Evolutionary conservation across 37 sponge, comb jelly and placozoan species (phyloP).

Genomic region (Crambe crambe): DNA sequence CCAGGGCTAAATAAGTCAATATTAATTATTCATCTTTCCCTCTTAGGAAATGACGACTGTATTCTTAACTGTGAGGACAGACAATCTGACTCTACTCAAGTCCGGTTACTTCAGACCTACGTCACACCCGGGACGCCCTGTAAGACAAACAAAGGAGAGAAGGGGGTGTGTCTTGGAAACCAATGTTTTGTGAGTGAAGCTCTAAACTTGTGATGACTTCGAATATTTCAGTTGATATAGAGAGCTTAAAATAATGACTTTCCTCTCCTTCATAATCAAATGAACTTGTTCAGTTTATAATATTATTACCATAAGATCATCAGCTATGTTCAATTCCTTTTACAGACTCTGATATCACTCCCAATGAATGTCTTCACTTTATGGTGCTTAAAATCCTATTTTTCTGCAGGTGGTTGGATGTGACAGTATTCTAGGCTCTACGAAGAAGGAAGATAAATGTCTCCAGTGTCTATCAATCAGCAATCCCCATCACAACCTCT

Average conservation of each 20-base stretch:
- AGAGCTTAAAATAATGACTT: too few species aligned
- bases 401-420: constrained; percentile 47
- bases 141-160: neutral
- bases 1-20: too few species aligned
- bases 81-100: neutral
- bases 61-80: neutral
- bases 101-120: neutral
- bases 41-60: neutral
- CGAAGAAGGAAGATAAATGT: constrained; percentile 38
- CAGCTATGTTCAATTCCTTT: too few species aligned
- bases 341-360: too few species aligned
- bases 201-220: too few species aligned
- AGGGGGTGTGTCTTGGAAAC: neutral
- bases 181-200: constrained; percentile 4
- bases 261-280: too few species aligned
- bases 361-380: too few species aligned
- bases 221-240: too few species aligned
- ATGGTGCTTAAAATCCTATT: too few species aligned
- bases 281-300: too few species aligned
- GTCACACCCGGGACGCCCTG: neutral
- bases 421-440: constrained; percentile 53
- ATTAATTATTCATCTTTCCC: neutral
- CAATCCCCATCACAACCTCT: too few species aligned
- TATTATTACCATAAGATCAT: too few species aligned
- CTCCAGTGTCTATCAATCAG: constrained; percentile 16